phyloP scores from a whole-genome alignment of 2,113 vertebrate species.

The Lasiurus borealis region DNA sequence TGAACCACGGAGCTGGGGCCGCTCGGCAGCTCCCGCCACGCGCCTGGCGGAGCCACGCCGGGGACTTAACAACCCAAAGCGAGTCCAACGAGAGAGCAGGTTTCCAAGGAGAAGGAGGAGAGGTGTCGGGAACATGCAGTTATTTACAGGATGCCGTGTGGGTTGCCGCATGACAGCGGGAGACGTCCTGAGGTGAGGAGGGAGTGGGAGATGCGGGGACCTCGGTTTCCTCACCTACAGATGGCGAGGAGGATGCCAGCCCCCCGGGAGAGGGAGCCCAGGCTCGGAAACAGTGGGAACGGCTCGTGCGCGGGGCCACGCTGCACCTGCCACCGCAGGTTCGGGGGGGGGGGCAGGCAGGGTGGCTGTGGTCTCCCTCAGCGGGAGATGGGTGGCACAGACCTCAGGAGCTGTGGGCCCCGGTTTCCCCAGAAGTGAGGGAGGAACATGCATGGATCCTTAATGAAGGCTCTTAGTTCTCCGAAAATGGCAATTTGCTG shows the following conservation, averaged over 20 bases:
- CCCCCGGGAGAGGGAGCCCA: neutral
- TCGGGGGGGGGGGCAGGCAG: neutral
- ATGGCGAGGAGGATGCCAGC: neutral
- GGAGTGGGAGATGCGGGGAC: slow-evolving; percentile 38
- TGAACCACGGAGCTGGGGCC: neutral
- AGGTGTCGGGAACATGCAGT: slow-evolving; percentile 82
- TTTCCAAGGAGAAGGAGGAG: slow-evolving; percentile 83
- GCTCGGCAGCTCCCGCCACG: neutral
- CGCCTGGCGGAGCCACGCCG: neutral
- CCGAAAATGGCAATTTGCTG: neutral
- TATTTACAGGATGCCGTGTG: slow-evolving; percentile 83
- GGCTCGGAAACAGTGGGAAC: neutral
- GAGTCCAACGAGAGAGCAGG: slow-evolving; percentile 71
- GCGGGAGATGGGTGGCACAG: neutral
- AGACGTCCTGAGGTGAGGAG: slow-evolving; percentile 74
- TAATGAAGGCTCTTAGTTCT: neutral
- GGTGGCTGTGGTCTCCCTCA: neutral
- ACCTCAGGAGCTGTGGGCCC: neutral
- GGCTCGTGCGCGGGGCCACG: rapidly evolving
- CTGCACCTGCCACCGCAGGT: rapidly evolving
- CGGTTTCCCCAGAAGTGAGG: neutral
- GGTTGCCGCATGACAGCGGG: slow-evolving; percentile 66
- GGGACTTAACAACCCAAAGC: slow-evolving; percentile 52
- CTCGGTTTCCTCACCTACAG: slow-evolving; percentile 66
- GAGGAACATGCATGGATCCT: neutral